Evolutionary conservation across 2,888 invertebrate species (phyloP).

Genomic region (Parnassius mnemosyne): DNA sequence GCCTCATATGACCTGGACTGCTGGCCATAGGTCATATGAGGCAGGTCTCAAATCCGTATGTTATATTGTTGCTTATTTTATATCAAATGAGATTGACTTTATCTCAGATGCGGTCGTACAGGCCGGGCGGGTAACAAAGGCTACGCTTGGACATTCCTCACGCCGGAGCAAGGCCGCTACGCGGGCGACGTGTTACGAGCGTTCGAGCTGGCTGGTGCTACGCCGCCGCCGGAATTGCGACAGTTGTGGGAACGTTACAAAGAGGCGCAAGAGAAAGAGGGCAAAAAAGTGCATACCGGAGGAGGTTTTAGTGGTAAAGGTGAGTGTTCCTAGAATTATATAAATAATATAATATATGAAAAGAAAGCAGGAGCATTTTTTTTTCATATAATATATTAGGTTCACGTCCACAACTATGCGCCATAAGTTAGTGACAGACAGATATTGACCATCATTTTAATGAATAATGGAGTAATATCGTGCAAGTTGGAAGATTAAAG

Average conservation of each 20-base stretch:
- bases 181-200: constrained; percentile 96
- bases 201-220: constrained; percentile 89
- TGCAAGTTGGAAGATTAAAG: no score
- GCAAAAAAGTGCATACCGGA: constrained; percentile 94
- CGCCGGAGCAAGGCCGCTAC: constrained; percentile 95
- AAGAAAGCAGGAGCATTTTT: no score
- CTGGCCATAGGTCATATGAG: no score
- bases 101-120: constrained; percentile 90
- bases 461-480: no score
- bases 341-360: no score
- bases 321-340: constrained; percentile 29
- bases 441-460: no score
- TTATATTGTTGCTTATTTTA: not conserved
- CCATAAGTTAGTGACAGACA: no score
- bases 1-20: no score
- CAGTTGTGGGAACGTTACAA: constrained; percentile 94
- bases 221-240: constrained; percentile 88
- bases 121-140: constrained; percentile 97
- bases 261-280: constrained; percentile 93
- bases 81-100: not conserved
- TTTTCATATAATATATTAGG: no score
- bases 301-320: constrained; percentile 97
- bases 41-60: no score
- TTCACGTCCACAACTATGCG: no score
- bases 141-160: constrained; percentile 97